Evolutionary conservation across 2,888 invertebrate species (phyloP), one percentile per base, ranked within the genome.

Genomic region (Trissoscelio sp.): DNA sequence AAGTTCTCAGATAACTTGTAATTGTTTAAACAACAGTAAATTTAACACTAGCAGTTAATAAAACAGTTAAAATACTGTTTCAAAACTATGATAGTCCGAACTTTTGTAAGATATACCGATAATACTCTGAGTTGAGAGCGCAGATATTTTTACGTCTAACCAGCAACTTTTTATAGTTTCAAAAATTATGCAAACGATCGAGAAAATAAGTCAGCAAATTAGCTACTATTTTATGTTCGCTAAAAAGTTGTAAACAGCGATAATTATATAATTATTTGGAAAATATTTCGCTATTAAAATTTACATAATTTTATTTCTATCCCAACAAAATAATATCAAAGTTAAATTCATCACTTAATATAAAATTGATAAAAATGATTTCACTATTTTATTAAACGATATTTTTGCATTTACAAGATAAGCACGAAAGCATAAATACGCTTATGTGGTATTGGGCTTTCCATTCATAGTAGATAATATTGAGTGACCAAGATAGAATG

Each of bases 401-500:
- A 39, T 14, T 39, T 12, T 39, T 6, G 6, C 14, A 9, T 28
- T 28, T 31, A 3, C 16, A 53, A 53, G 34, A 55, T 34, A 18
- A 55, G 34, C 16, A 18, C 14, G 20, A 55, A 11, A 18, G 18
- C n/a, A 55, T 5, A 37, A 55, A 14, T 37, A 34, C 16, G 31
- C 16, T 44, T 20, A 18, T 14, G 20, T 20, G 18, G 20, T 44
- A 44, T 18, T 18, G 39, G 20, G 31, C 7, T 22, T 34, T 14
- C 11, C 12, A 58, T 58, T 2, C 22, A 28, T 3, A 58, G 0
- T 53, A 22, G 22, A 44, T 62, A 53, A 22, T 62, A 62, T 34
- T 42, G 42, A 73, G 44, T 73, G 57, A 74, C 73, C 55, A 74
- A 64, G 62, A 55, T 64, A 48, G 39, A 55, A 34, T 55, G 20